These are phyloP conservation scores for Acanthoscelides obtectus DNA, from an alignment of 2,888 invertebrate species.

Conservation along the genomic window DNA sequence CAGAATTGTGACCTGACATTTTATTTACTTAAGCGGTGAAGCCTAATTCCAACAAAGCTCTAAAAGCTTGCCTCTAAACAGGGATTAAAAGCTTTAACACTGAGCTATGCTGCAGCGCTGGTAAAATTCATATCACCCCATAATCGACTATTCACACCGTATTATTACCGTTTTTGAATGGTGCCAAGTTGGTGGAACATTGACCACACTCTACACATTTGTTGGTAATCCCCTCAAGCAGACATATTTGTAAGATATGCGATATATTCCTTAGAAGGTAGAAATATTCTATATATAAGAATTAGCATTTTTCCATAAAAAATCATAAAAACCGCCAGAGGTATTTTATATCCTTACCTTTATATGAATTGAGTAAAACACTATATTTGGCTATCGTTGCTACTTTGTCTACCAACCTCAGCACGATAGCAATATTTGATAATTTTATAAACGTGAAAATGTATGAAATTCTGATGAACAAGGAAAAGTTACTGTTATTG, in stretches of 20 bases:
- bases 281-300: background rate
- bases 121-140: background rate
- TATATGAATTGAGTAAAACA: too few relatives aligned
- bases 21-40: background rate
- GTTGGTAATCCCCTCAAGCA: conserved; percentile 23
- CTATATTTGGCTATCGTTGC: too few relatives aligned
- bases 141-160: background rate
- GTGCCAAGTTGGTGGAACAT: conserved; percentile 43
- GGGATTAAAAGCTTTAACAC: background rate
- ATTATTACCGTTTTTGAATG: conserved; percentile 23
- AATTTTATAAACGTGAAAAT: too few relatives aligned
- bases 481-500: too few relatives aligned
- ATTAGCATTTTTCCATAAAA: too few relatives aligned
- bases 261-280: background rate
- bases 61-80: background rate
- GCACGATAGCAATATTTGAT: too few relatives aligned
- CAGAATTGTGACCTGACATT: too few relatives aligned
- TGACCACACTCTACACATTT: conserved; percentile 46
- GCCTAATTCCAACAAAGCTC: background rate
- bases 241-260: background rate
- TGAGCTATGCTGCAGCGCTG: background rate
- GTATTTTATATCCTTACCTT: too few relatives aligned
- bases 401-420: too few relatives aligned
- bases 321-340: too few relatives aligned
- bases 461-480: too few relatives aligned